A percentile compares a stretch with the other conserved stretches of the same genome.
Evolutionary conservation across 1,140 invertebrate genomes (phyloP).

Genomic region (Bathynomus jamesi): DNA sequence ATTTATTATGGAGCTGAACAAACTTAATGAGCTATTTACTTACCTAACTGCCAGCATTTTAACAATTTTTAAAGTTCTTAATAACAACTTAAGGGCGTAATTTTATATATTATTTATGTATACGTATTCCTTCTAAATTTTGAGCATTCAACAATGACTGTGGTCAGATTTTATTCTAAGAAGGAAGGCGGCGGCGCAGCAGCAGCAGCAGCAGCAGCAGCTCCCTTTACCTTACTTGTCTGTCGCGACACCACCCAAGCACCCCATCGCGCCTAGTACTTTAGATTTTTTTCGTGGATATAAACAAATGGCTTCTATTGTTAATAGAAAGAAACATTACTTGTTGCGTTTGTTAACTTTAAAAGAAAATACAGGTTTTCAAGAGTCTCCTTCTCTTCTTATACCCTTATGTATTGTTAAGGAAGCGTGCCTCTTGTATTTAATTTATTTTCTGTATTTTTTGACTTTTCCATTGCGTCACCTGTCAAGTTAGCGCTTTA

Average conservation of each 20-base stretch:
- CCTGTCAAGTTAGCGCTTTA: too few species aligned
- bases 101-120: background rate
- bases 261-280: slow-evolving; percentile 33
- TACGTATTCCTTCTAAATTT: background rate
- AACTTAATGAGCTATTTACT: background rate
- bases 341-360: slow-evolving; percentile 39
- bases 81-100: background rate
- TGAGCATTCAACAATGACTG: background rate
- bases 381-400: slow-evolving; percentile 22
- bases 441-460: too few species aligned
- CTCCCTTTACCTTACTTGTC: slow-evolving; percentile 25
- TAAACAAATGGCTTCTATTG: slow-evolving; percentile 38
- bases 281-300: slow-evolving; percentile 38
- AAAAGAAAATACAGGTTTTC: slow-evolving; percentile 37
- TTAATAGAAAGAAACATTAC: slow-evolving; percentile 38
- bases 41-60: background rate
- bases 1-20: background rate
- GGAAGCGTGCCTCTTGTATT: too few species aligned
- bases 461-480: too few species aligned
- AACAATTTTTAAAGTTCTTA: background rate
- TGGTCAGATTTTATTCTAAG: background rate
- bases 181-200: slow-evolving; percentile 5
- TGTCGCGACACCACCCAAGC: slow-evolving; percentile 19
- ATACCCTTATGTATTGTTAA: too few species aligned
- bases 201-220: slow-evolving; percentile 16